phyloP scores from a whole-genome alignment of 2,888 invertebrate species.

The Xanthorhoe spadicearia region DNA sequence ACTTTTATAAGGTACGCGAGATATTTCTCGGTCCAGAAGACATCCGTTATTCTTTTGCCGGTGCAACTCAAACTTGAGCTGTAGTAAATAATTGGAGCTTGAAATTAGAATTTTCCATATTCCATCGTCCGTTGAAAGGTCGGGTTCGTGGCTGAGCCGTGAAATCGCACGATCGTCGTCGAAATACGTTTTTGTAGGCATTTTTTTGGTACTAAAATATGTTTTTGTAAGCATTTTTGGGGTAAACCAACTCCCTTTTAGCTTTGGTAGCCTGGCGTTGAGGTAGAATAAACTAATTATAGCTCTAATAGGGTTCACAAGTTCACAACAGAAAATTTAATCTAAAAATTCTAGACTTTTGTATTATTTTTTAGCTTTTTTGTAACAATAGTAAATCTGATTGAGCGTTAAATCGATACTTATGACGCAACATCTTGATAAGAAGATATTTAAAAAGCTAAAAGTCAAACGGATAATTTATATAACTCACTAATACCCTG shows the following conservation, averaged over 20 bases:
- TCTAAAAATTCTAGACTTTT: too few relatives aligned
- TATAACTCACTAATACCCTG: too few relatives aligned
- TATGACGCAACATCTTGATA: too few relatives aligned
- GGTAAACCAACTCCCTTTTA: slow-evolving; percentile 9
- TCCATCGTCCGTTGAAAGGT: slow-evolving; percentile 38
- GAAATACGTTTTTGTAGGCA: slow-evolving; percentile 23
- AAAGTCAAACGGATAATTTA: too few relatives aligned
- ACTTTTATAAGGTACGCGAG: not conserved
- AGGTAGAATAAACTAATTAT: not conserved
- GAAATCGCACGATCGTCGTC: slow-evolving; percentile 48
- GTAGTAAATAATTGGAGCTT: slow-evolving; percentile 37
- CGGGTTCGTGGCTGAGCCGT: slow-evolving; percentile 48
- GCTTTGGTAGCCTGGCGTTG: not conserved
- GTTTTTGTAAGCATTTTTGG: slow-evolving; percentile 1
- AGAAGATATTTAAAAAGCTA: too few relatives aligned
- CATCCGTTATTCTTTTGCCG: not conserved
- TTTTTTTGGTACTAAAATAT: slow-evolving; percentile 8
- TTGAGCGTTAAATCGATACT: too few relatives aligned
- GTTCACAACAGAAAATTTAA: too few relatives aligned
- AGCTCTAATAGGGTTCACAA: too few relatives aligned
- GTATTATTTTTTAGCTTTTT: too few relatives aligned
- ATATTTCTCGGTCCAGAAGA: not conserved
- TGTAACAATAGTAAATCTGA: too few relatives aligned
- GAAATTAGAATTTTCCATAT: slow-evolving; percentile 39
- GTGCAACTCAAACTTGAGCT: not conserved